Evolutionary conservation across 1,140 invertebrate species (phyloP).

Genomic region (Drosophila insularis): DNA sequence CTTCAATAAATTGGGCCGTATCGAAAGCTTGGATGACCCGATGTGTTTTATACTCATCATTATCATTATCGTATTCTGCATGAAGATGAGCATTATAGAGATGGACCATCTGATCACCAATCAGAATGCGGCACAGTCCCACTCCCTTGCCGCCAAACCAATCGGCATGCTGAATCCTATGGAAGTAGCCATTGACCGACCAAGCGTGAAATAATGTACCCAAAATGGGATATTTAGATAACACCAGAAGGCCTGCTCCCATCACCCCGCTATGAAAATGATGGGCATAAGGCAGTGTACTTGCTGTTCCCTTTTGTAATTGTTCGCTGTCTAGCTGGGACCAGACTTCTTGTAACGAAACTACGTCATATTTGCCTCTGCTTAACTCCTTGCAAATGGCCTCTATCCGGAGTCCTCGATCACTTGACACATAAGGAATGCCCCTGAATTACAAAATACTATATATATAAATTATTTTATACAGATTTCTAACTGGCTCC

Average conservation of each 20-base stretch:
- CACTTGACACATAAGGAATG: slow-evolving; percentile 90
- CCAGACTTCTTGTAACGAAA: slow-evolving; percentile 97
- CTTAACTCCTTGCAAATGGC: slow-evolving; percentile 91
- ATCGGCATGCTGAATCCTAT: slow-evolving; percentile 97
- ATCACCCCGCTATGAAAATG: slow-evolving; percentile 97
- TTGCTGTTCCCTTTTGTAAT: slow-evolving; percentile 86
- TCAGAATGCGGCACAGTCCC: slow-evolving; percentile 91
- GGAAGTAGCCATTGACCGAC: slow-evolving; percentile 97
- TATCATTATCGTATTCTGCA: slow-evolving; percentile 94
- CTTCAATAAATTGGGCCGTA: slow-evolving; percentile 94
- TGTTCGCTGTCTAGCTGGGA: slow-evolving; percentile 87
- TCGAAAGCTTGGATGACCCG: slow-evolving; percentile 96
- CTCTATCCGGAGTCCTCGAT: slow-evolving; percentile 89
- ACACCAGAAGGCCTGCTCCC: slow-evolving; percentile 95
- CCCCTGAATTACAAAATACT: slow-evolving; percentile 86
- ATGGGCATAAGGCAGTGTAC: slow-evolving; percentile 91
- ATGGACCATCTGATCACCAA: slow-evolving; percentile 87
- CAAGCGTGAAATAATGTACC: slow-evolving; percentile 96
- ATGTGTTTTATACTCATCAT: slow-evolving; percentile 95
- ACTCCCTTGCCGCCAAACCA: slow-evolving; percentile 99
- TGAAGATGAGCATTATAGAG: slow-evolving; percentile 97
- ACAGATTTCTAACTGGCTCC: slow-evolving; percentile 22
- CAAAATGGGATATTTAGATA: slow-evolving; percentile 93
- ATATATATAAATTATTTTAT: slow-evolving; percentile 39
- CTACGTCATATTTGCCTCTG: slow-evolving; percentile 90